Conservation (phyloP, 2,797 vertebrate species). For the Scarus forsteni region DNA sequence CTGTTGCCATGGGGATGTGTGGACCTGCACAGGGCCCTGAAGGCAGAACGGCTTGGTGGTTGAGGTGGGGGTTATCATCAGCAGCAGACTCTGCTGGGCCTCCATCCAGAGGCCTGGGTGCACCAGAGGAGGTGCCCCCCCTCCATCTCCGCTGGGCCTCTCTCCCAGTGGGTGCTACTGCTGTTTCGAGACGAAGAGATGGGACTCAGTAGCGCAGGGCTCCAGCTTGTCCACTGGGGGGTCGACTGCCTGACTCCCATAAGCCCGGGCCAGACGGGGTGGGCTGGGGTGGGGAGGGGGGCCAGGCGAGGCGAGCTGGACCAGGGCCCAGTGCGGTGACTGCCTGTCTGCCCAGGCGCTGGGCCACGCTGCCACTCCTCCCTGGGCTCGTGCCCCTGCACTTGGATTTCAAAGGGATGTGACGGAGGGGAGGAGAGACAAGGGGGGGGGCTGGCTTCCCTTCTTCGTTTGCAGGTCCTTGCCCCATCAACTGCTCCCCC, state of each 20-base stretch:
- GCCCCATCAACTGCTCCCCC: constrained; percentile 67
- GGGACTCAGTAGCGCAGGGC: constrained; percentile 64
- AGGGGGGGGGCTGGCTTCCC: constrained; percentile 73
- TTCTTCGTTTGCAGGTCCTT: constrained; percentile 74
- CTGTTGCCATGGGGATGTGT: constrained; percentile 88
- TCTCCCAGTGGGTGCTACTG: constrained; percentile 44
- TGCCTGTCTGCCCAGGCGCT: constrained; percentile 88
- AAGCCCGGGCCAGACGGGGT: constrained; percentile 82
- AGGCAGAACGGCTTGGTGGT: constrained; percentile 78
- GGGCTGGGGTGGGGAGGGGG: constrained; percentile 76
- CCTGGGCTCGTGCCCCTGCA: constrained; percentile 86
- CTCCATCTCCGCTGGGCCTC: constrained; percentile 42
- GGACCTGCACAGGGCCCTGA: constrained; percentile 82
- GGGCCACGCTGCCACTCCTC: constrained; percentile 85
- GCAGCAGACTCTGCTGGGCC: constrained; percentile 77
- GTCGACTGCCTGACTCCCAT: constrained; percentile 82
- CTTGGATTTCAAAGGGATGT: constrained; percentile 88
- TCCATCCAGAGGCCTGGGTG: constrained; percentile 75
- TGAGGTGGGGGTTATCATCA: constrained; percentile 83
- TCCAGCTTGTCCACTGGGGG: constrained; percentile 83
- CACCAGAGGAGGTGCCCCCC: constrained; percentile 51
- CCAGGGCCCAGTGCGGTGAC: constrained; percentile 83
- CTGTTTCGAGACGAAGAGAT: constrained; percentile 53
- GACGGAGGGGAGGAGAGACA: constrained; percentile 75
- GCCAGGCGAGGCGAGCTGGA: constrained; percentile 83